Conservation (phyloP, 2,888 invertebrate genomes). For the Noctua pronuba region DNA sequence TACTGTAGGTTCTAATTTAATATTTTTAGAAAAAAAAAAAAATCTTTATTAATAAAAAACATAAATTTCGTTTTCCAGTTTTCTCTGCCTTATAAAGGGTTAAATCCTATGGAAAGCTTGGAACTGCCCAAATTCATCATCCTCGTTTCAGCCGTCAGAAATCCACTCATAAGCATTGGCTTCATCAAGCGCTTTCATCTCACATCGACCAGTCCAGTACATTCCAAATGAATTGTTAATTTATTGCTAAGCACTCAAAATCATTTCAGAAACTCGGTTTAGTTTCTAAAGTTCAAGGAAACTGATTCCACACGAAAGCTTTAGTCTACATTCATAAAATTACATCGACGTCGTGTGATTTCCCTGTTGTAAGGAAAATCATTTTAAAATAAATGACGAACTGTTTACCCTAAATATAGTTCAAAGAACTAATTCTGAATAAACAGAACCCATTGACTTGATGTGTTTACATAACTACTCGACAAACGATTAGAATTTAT, state of each 20-base stretch:
- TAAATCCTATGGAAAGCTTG: background rate
- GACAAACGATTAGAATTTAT: background rate
- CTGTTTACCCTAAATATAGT: constrained; percentile 19
- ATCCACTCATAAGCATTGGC: background rate
- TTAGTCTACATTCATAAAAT: background rate
- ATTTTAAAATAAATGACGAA: background rate
- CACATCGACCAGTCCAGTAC: background rate
- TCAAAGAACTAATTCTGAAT: constrained; percentile 19
- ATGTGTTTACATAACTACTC: constrained; percentile 9
- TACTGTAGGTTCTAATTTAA: too few species aligned
- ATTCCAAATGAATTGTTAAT: background rate
- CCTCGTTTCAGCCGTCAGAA: background rate
- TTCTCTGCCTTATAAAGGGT: too few species aligned
- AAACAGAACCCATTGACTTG: background rate
- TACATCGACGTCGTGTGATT: background rate
- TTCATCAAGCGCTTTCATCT: background rate
- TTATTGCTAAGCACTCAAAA: background rate
- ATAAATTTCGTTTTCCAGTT: too few species aligned
- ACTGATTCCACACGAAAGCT: background rate
- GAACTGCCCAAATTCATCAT: background rate
- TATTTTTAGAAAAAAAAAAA: too few species aligned
- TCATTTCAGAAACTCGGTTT: background rate
- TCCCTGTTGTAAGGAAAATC: background rate
- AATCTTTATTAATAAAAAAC: too few species aligned
- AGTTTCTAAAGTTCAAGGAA: background rate